Conservation (phyloP, 2,888 invertebrate genomes). For the Empis livida region DNA sequence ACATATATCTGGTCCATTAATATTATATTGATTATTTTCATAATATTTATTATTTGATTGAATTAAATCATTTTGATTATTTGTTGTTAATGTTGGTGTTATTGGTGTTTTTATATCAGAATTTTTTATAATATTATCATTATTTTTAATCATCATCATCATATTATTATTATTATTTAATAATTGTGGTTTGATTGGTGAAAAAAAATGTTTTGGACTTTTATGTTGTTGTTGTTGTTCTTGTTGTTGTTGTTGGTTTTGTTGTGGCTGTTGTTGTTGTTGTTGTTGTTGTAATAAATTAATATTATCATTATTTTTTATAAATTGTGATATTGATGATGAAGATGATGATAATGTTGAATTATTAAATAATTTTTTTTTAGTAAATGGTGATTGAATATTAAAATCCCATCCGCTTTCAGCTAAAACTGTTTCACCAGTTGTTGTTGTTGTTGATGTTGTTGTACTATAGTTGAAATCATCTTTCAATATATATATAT, state of each 20-base stretch:
- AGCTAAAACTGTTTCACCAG: slow-evolving; percentile 25
- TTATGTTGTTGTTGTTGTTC: slow-evolving; percentile 12
- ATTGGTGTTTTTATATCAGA: slow-evolving; percentile 2
- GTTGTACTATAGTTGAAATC: slow-evolving; percentile 13
- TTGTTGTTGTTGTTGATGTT: slow-evolving; percentile 20
- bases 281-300: slow-evolving; percentile 5
- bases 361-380: slow-evolving; percentile 19
- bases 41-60: slow-evolving; percentile 14
- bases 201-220: slow-evolving; percentile 37
- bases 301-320: too few relatives aligned
- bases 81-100: slow-evolving; percentile 3
- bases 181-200: slow-evolving; percentile 34
- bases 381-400: slow-evolving; percentile 27
- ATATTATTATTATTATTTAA: slow-evolving; percentile 8
- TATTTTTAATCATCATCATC: too few relatives aligned
- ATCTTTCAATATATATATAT: slow-evolving; percentile 12
- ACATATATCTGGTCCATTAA: slow-evolving; percentile 24
- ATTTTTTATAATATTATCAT: too few relatives aligned
- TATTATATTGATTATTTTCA: slow-evolving; percentile 2
- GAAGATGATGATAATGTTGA: too few relatives aligned
- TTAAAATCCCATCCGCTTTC: slow-evolving; percentile 35
- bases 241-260: slow-evolving; percentile 5
- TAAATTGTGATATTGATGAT: too few relatives aligned
- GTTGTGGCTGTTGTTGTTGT: slow-evolving; percentile 8
- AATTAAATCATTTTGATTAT: slow-evolving; percentile 11